phyloP scores from a whole-genome alignment of 2,888 invertebrate species.

The Drepanosiphum platanoidis region DNA sequence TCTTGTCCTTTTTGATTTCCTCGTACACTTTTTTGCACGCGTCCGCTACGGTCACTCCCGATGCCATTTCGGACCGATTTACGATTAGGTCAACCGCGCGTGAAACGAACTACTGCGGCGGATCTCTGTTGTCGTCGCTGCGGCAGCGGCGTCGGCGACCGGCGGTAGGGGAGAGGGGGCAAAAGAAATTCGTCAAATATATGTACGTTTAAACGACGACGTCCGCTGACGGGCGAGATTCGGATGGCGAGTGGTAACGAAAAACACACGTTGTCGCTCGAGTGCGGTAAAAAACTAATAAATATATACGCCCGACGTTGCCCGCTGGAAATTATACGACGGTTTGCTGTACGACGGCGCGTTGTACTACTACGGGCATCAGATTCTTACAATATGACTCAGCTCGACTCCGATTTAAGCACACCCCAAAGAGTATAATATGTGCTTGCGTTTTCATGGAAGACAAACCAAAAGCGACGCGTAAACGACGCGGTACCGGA shows the following conservation, averaged over 20 bases:
- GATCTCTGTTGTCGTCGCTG: no score
- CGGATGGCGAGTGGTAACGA: neutral
- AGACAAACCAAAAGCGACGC: conserved; percentile 18
- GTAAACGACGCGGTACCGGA: neutral
- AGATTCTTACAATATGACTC: conserved; percentile 61
- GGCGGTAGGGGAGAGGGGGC: neutral
- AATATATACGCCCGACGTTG: conserved; percentile 34
- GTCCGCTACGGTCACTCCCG: conserved; percentile 96
- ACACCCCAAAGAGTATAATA: conserved; percentile 35
- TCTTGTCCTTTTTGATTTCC: conserved; percentile 97
- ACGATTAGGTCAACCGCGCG: conserved; percentile 7
- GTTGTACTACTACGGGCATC: conserved; percentile 49
- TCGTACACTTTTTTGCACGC: conserved; percentile 94
- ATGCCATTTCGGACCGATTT: conserved; percentile 73
- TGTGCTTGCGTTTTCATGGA: conserved; percentile 34
- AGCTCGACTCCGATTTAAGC: conserved; percentile 60
- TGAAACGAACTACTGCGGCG: neutral
- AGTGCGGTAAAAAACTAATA: neutral
- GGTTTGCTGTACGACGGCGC: conserved; percentile 6
- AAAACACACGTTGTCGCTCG: neutral
- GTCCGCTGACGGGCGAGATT: neutral
- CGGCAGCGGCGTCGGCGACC: neutral
- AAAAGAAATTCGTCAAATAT: neutral
- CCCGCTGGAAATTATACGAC: neutral
- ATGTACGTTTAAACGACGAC: neutral